Evolutionary conservation across 1,140 invertebrate genomes (phyloP).

Genomic region (Cotesia glomerata): DNA sequence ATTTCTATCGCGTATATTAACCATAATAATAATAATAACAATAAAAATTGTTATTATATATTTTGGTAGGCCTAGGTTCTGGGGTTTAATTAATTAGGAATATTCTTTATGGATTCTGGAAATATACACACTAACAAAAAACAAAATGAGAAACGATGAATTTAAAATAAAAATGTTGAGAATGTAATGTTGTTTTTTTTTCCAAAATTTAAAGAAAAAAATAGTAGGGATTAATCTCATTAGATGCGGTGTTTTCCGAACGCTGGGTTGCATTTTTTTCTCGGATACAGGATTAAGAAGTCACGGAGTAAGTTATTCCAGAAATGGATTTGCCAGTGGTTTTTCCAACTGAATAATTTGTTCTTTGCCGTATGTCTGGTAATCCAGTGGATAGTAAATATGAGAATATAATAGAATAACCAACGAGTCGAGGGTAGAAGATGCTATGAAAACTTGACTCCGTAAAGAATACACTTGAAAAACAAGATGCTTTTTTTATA

Average conservation of each 20-base stretch:
- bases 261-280: slow-evolving; percentile 7
- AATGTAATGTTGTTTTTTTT: background rate
- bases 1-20: slow-evolving; percentile 5
- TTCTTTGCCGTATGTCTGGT: slow-evolving; percentile 21
- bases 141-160: background rate
- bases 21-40: too few relatives aligned
- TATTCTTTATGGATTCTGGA: too few relatives aligned
- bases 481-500: slow-evolving; percentile 18
- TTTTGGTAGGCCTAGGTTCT: too few relatives aligned
- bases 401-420: slow-evolving; percentile 17
- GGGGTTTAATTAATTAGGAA: too few relatives aligned
- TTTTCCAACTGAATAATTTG: slow-evolving; percentile 38
- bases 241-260: slow-evolving; percentile 35
- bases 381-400: slow-evolving; percentile 42
- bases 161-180: too few relatives aligned
- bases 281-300: slow-evolving; percentile 39
- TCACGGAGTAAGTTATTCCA: slow-evolving; percentile 28
- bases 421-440: background rate
- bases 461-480: slow-evolving; percentile 16
- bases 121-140: background rate
- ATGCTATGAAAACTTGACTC: slow-evolving; percentile 19
- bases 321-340: slow-evolving; percentile 31
- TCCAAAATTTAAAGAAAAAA: background rate
- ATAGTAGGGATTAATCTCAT: slow-evolving; percentile 32
- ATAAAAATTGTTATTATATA: too few relatives aligned